phyloP scores from a whole-genome alignment of 2,888 invertebrate species.

The Pollenia amentaria region DNA sequence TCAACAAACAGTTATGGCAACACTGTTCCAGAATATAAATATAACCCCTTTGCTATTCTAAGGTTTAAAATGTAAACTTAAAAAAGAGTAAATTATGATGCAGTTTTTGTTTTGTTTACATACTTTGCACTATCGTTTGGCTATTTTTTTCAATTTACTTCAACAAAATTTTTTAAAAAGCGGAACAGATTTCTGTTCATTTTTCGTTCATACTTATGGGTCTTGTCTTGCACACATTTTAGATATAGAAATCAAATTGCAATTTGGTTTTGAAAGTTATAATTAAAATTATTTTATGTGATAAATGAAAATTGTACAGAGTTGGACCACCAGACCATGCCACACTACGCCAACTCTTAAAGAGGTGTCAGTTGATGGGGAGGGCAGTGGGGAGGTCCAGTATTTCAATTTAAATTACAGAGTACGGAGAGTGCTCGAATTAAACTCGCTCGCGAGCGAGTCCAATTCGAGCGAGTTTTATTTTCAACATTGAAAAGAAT shows the following conservation, averaged over 20 bases:
- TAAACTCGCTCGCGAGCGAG: too few species aligned
- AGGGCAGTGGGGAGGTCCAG: too few species aligned
- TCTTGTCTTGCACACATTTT: conserved; percentile 28
- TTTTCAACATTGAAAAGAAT: too few species aligned
- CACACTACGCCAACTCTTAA: conserved; percentile 12
- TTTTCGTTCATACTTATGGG: not conserved
- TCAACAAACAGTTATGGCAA: too few species aligned
- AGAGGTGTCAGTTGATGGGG: not conserved
- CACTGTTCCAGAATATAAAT: not conserved
- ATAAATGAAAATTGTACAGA: conserved; percentile 33
- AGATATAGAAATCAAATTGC: conserved; percentile 40
- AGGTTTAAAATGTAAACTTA: not conserved
- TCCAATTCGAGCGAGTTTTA: too few species aligned
- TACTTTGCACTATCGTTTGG: conserved; percentile 32
- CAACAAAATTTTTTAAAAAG: conserved; percentile 50
- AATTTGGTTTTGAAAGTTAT: conserved; percentile 59
- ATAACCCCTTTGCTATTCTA: not conserved
- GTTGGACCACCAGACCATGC: conserved; percentile 16
- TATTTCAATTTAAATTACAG: not conserved
- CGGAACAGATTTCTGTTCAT: conserved; percentile 55
- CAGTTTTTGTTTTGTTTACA: not conserved
- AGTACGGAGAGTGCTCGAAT: too few species aligned
- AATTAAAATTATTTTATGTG: conserved; percentile 61
- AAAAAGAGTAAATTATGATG: conserved; percentile 28
- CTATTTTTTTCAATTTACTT: conserved; percentile 54